These are phyloP conservation scores for Poeciliopsis turrubarensis DNA, from an alignment of 2,113 vertebrate genomes.

Conservation along the genomic window DNA sequence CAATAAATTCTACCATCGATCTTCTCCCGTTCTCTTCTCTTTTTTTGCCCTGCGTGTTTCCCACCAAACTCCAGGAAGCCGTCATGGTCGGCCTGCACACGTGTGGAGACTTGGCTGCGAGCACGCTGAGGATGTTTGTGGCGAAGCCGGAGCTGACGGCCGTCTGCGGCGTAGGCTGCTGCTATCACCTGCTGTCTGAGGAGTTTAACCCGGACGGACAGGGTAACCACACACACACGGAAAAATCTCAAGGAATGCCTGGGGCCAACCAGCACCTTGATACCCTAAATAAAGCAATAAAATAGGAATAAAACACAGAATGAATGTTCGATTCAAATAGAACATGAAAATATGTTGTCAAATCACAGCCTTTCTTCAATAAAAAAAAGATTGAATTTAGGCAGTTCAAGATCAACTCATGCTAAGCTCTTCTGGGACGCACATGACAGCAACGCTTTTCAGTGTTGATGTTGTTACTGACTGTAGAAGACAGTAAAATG, in stretches of 20 bases:
- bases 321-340: too few relatives aligned
- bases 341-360: background rate
- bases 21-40: slow-evolving; percentile 5
- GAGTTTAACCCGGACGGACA: slow-evolving; percentile 83
- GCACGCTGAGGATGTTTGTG: slow-evolving; percentile 86
- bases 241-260: background rate
- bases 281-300: too few relatives aligned
- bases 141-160: slow-evolving; percentile 88
- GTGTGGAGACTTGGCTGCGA: slow-evolving; percentile 92
- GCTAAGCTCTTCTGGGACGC: background rate
- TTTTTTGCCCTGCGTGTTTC: slow-evolving; percentile 1
- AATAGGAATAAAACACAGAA: too few relatives aligned
- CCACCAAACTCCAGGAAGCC: slow-evolving; percentile 81
- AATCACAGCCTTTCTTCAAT: background rate
- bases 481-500: too few relatives aligned
- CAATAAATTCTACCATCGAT: slow-evolving; percentile 52
- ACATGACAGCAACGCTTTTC: background rate
- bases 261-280: too few relatives aligned
- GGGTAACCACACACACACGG: slow-evolving; percentile 70
- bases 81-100: slow-evolving; percentile 95
- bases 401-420: background rate
- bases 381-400: background rate
- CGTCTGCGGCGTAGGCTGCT: slow-evolving; percentile 95
- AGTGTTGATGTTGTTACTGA: too few relatives aligned
- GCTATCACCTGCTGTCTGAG: slow-evolving; percentile 96